Evolutionary conservation across 1,140 invertebrate genomes (phyloP), one percentile per base, ranked within the genome.

Genomic region (Diorhabda elongata): DNA sequence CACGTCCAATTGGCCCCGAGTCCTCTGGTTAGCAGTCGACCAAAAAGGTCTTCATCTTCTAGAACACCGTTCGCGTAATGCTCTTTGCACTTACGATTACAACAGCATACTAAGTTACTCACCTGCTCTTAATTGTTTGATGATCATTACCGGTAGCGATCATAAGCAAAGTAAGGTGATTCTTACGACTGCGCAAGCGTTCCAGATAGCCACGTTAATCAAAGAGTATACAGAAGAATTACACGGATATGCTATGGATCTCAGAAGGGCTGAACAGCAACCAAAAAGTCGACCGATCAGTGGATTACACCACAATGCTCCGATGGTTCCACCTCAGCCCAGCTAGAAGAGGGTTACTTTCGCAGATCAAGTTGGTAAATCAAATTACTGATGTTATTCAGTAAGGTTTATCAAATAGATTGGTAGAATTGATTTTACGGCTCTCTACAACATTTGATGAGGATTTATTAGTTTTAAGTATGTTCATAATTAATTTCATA

Each of bases 121-220:
- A 61, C 94, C 94, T 2, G 93, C 93, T 63, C 87, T 93, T 56
- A 94, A 93, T 77, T 94, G 92, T 73, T 83, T 97, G 47, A 93
- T 96, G 89, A 93, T 96, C 64, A 93, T 96, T 75, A 96, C 94
- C 5, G 90, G 92, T 52, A 91, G 90, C 43, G 89, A 90, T 72
- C 90, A 91, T 73, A 96, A 96, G 79, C 92, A 95, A 77, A 94
- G 92, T 76, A 96, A 97, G 85, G 92, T 96, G 6, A 80, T 78
- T 68, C 68, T 78, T 45, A 78, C 73, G 42, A 77, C 77, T 42
- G 71, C 77, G 47, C 74, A 74, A 73, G 94, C 94, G 69, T 94
- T 94, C 82, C 95, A 97, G 83, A 96, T 98, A 78, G 92, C 93
- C 57, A 95, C 95, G 69, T 85, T 97, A 64, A 96, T 98, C 69